A percentile compares a stretch with the other conserved stretches of the same genome.
These are phyloP conservation scores for Drosophila kokeensis DNA, from an alignment of 2,888 invertebrate genomes.

Conservation along the genomic window DNA sequence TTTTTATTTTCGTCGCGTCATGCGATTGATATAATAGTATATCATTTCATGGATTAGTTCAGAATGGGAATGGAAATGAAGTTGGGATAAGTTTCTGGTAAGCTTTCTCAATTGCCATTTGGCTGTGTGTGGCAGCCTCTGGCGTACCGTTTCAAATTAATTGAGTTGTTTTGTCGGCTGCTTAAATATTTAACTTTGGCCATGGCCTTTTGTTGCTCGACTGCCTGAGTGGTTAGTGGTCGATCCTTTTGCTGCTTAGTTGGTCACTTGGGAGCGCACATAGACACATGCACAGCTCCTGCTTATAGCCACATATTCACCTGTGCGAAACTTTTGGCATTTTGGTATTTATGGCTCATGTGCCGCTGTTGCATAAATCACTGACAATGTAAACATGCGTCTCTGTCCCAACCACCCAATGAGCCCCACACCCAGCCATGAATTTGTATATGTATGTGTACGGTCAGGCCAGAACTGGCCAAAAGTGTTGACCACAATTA, in stretches of 20 bases:
- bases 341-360: conserved; percentile 83
- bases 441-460: conserved; percentile 35
- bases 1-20: conserved; percentile 41
- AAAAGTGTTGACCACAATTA: conserved; percentile 84
- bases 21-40: conserved; percentile 55
- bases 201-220: conserved; percentile 62
- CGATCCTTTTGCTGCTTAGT: conserved; percentile 79
- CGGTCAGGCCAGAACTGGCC: conserved; percentile 69
- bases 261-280: conserved; percentile 78
- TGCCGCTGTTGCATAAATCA: conserved; percentile 83
- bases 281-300: conserved; percentile 18
- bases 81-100: conserved; percentile 12
- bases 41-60: conserved; percentile 36
- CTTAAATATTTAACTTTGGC: conserved; percentile 83
- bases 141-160: conserved; percentile 81
- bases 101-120: conserved; percentile 55
- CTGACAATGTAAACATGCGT: conserved; percentile 79
- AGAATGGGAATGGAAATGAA: conserved; percentile 11
- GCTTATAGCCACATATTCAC: conserved; percentile 39
- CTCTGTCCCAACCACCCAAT: conserved; percentile 10
- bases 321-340: conserved; percentile 74
- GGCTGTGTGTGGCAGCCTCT: conserved; percentile 29
- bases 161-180: conserved; percentile 82
- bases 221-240: conserved; percentile 41
- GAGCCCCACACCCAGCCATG: background rate